These are phyloP conservation scores for Osmerus eperlanus DNA, from an alignment of 2,113 vertebrate species.

Conservation along the genomic window DNA sequence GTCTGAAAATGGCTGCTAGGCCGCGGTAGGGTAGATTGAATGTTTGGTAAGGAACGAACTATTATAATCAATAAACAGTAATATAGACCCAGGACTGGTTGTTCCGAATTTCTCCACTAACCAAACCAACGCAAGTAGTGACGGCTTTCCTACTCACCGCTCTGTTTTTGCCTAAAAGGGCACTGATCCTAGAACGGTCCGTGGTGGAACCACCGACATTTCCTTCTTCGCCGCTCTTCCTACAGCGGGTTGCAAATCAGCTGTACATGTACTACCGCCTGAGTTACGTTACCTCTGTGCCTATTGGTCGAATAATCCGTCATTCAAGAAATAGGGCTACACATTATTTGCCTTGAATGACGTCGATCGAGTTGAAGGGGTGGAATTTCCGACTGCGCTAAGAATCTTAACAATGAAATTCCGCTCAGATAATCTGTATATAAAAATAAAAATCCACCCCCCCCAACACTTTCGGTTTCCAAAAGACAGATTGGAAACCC, in stretches of 20 bases:
- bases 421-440: neutral
- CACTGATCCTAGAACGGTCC: conserved; percentile 80
- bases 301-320: neutral
- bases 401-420: neutral
- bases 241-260: conserved; percentile 75
- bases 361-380: neutral
- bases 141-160: conserved; percentile 68
- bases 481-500: too few relatives aligned
- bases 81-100: neutral
- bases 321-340: neutral
- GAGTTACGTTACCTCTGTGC: neutral
- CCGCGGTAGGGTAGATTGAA: neutral
- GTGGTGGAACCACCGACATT: conserved; percentile 58
- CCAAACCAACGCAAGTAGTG: conserved; percentile 48
- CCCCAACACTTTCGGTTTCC: too few relatives aligned
- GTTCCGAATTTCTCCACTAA: conserved; percentile 2
- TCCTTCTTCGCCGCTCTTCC: conserved; percentile 62
- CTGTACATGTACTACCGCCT: conserved; percentile 21
- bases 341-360: neutral
- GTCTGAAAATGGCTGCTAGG: too few relatives aligned
- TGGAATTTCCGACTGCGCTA: neutral
- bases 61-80: neutral
- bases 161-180: conserved; percentile 35
- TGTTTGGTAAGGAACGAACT: neutral
- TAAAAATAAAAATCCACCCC: too few relatives aligned